Percentiles rank a stretch among this genome's conserved stretches.
Conservation (phyloP, 2,113 vertebrate genomes). For the Labrus mixtus region DNA sequence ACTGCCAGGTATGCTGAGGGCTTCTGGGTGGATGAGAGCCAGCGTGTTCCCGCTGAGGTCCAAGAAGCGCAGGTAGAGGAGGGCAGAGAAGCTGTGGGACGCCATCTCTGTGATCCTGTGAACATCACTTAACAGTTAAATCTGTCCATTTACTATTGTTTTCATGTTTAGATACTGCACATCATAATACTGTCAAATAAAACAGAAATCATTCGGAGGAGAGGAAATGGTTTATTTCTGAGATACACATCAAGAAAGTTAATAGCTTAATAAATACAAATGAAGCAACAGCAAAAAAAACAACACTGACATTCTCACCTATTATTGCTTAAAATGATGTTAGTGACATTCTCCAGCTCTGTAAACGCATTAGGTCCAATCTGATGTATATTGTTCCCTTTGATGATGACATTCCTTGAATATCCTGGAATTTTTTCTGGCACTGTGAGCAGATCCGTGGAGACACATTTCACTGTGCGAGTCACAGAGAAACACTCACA, state of each 20-base stretch:
- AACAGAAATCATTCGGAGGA: slow-evolving; percentile 6
- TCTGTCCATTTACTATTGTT: background rate
- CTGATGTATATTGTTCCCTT: slow-evolving; percentile 78
- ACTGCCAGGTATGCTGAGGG: slow-evolving; percentile 78
- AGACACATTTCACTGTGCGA: slow-evolving; percentile 81
- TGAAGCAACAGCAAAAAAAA: slow-evolving; percentile 13
- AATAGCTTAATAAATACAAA: slow-evolving; percentile 25
- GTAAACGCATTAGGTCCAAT: slow-evolving; percentile 76
- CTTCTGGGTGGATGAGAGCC: slow-evolving; percentile 81
- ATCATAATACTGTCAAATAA: background rate
- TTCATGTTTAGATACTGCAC: slow-evolving; percentile 1
- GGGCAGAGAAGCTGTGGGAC: slow-evolving; percentile 78
- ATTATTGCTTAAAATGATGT: slow-evolving; percentile 84
- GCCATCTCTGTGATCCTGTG: slow-evolving; percentile 80
- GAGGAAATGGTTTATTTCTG: slow-evolving; percentile 37
- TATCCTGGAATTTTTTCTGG: slow-evolving; percentile 78
- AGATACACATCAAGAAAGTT: slow-evolving; percentile 31
- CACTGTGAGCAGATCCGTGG: slow-evolving; percentile 71
- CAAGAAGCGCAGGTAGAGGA: slow-evolving; percentile 76
- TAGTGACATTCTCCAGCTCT: slow-evolving; percentile 78
- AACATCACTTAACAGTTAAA: slow-evolving; percentile 47
- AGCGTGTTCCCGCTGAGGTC: slow-evolving; percentile 83
- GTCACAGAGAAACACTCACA: slow-evolving; percentile 83
- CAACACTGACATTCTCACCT: slow-evolving; percentile 73
- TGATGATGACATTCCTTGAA: slow-evolving; percentile 78